phyloP scores from a whole-genome alignment of 2,888 invertebrate genomes.

The Eudasyphora cyanicolor region DNA sequence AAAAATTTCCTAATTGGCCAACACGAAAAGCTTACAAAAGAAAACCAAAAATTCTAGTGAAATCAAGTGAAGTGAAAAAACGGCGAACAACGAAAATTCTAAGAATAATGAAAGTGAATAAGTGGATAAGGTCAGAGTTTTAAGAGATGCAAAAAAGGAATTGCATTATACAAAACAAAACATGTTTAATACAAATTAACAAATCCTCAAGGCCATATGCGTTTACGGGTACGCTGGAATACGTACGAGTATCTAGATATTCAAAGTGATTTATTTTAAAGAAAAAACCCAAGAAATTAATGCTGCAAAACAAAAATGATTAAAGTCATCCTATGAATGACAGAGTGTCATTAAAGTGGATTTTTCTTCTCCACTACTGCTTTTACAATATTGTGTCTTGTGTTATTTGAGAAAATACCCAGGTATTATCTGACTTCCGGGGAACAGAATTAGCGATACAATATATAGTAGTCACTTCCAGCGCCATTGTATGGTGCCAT shows the following conservation, averaged over 20 bases:
- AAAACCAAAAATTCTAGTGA: not conserved
- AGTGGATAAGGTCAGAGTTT: constrained; percentile 25
- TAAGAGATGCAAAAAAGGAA: constrained; percentile 2
- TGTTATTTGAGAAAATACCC: constrained; percentile 18
- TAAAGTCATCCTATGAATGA: not conserved
- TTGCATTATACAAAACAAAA: not conserved
- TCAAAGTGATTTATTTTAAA: constrained; percentile 22
- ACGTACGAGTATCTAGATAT: constrained; percentile 59
- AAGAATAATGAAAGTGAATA: constrained; percentile 14
- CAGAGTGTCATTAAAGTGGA: not conserved
- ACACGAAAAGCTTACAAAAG: constrained; percentile 30
- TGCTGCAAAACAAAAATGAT: not conserved
- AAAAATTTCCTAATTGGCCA: not conserved
- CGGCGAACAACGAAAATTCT: not conserved
- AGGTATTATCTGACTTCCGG: constrained; percentile 11
- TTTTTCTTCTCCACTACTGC: not conserved
- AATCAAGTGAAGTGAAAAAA: not conserved
- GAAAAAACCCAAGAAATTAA: not conserved
- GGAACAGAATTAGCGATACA: not conserved
- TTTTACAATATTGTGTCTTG: not conserved
- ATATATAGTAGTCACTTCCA: not conserved
- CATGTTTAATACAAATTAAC: not conserved
- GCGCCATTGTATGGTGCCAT: too few relatives aligned
- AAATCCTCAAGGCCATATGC: not conserved
- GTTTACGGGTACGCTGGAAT: constrained; percentile 61